Conservation (phyloP, 2,797 vertebrate genomes). For the Vultur gryphus region DNA sequence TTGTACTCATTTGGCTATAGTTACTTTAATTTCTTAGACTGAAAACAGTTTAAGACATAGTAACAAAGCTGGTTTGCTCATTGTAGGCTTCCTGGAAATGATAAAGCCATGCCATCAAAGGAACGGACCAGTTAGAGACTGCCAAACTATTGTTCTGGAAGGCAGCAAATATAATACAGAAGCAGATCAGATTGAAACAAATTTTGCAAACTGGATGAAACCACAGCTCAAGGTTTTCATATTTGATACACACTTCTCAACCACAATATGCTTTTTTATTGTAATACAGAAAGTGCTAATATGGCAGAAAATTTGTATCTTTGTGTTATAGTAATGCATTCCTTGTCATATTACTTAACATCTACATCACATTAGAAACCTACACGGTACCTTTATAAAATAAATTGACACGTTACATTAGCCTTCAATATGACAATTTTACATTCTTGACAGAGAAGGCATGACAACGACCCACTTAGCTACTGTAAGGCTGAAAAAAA, state of each 20-base stretch:
- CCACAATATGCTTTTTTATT: neutral
- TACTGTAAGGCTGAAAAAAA: neutral
- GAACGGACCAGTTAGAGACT: neutral
- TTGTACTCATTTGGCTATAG: neutral
- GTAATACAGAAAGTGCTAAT: neutral
- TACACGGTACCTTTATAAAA: constrained; percentile 20
- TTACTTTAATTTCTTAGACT: constrained; percentile 30
- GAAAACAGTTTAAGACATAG: constrained; percentile 28
- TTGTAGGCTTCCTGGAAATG: constrained; percentile 22
- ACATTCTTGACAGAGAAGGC: neutral
- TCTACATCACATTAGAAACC: neutral
- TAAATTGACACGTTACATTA: constrained; percentile 10
- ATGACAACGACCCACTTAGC: neutral
- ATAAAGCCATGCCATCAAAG: constrained; percentile 9
- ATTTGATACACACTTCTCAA: neutral
- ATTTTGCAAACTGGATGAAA: constrained; percentile 12
- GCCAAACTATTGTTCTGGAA: neutral
- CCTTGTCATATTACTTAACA: neutral
- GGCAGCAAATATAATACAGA: neutral
- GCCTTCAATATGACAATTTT: neutral
- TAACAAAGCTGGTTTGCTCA: constrained; percentile 40
- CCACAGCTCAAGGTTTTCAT: neutral
- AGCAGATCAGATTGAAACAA: neutral
- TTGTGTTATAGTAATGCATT: constrained; percentile 7
- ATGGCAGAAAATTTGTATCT: constrained; percentile 11